A percentile compares a stretch with the other conserved stretches of the same genome.
phyloP scores from a whole-genome alignment of 2,888 invertebrate species.

The Cephalotes varians region DNA sequence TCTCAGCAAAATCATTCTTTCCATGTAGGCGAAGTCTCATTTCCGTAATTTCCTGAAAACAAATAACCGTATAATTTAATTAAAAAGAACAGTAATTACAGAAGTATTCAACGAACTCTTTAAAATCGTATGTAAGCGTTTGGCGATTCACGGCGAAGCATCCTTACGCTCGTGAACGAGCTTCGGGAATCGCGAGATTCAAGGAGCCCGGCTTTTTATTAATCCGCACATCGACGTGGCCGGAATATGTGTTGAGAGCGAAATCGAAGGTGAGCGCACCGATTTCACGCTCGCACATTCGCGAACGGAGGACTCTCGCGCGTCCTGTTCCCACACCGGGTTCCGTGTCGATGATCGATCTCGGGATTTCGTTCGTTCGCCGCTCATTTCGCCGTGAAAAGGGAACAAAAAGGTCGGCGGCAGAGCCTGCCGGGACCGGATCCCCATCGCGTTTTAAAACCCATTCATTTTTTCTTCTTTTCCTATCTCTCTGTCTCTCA shows the following conservation, averaged over 20 bases:
- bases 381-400: conserved; percentile 59
- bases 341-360: conserved; percentile 67
- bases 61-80: not conserved
- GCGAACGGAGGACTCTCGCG: conserved; percentile 43
- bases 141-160: not conserved
- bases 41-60: not conserved
- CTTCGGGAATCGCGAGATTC: conserved; percentile 17
- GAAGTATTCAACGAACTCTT: not conserved
- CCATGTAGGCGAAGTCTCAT: no score
- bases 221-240: conserved; percentile 29
- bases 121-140: not conserved
- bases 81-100: not conserved
- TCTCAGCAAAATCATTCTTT: no score
- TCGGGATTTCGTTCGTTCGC: conserved; percentile 66
- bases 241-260: conserved; percentile 45
- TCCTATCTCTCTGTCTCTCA: not conserved
- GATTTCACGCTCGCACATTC: conserved; percentile 57
- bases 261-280: conserved; percentile 51
- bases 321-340: conserved; percentile 42
- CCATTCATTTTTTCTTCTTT: conserved; percentile 1
- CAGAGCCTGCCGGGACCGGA: conserved; percentile 51
- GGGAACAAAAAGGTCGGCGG: conserved; percentile 47
- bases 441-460: conserved; percentile 59
- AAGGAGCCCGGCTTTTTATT: conserved; percentile 30
- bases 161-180: not conserved